Percentiles rank a stretch among this genome's conserved stretches.
phyloP scores from a whole-genome alignment of 30 jellyfish, hydroid and myxozoan genomes.

The Mastigias papua region DNA sequence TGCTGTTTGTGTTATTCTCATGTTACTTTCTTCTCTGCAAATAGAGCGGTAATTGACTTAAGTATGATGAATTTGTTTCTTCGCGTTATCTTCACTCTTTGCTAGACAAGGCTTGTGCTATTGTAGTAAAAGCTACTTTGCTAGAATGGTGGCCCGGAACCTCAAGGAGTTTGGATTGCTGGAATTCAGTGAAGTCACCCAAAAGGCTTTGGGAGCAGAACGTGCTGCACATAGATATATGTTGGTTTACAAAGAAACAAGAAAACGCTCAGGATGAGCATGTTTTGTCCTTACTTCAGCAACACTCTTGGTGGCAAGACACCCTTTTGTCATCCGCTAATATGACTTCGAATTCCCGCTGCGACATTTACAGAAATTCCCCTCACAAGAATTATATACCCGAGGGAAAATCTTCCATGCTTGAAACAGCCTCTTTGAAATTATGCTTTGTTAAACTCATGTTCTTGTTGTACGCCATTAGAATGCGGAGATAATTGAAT shows the following conservation, averaged over 20 bases:
- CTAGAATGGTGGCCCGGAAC: not conserved
- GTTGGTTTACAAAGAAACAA: not conserved
- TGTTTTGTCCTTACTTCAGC: not conserved
- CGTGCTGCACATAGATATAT: not conserved
- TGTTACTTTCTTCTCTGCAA: not conserved
- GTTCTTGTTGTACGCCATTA: constrained; percentile 55
- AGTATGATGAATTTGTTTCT: not conserved
- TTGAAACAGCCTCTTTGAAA: constrained; percentile 54
- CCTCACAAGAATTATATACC: constrained; percentile 56
- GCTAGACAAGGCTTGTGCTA: no score
- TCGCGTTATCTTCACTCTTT: no score
- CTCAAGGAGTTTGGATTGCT: not conserved
- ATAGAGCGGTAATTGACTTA: not conserved
- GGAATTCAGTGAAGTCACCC: no score
- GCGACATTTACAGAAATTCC: constrained; percentile 61
- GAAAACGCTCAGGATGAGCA: not conserved
- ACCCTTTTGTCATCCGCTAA: constrained; percentile 50
- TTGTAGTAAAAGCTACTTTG: no score
- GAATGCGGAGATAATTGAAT: constrained; percentile 47
- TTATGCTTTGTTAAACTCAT: constrained; percentile 43
- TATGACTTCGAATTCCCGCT: constrained; percentile 73
- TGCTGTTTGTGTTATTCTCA: not conserved
- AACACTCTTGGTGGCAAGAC: constrained; percentile 72
- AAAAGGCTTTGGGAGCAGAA: not conserved
- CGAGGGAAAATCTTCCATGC: constrained; percentile 75